phyloP scores from a whole-genome alignment of 2,797 vertebrate genomes.

The Brachyalestes nurse region DNA sequence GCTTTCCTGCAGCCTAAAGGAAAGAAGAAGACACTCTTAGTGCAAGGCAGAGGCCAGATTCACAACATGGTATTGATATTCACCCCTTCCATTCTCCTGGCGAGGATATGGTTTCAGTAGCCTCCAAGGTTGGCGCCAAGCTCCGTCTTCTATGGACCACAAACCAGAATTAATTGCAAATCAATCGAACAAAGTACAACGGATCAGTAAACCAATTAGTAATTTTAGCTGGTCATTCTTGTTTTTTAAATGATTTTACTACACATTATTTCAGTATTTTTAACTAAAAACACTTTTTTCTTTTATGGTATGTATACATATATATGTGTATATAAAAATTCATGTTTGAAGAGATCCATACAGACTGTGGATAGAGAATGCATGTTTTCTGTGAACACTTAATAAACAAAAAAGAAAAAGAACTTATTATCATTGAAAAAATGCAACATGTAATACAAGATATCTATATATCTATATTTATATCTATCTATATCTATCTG shows the following conservation, averaged over 20 bases:
- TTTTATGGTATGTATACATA: not conserved
- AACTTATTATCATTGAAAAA: too few relatives aligned
- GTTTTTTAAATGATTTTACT: conserved; percentile 80
- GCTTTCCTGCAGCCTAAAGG: conserved; percentile 62
- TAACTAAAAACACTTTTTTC: not conserved
- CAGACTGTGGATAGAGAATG: too few relatives aligned
- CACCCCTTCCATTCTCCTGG: conserved; percentile 79
- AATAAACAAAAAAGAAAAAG: too few relatives aligned
- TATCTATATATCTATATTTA: too few relatives aligned
- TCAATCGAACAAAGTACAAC: conserved; percentile 99
- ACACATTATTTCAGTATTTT: conserved; percentile 53
- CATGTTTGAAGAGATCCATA: too few relatives aligned
- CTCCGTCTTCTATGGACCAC: conserved; percentile 88
- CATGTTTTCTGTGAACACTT: too few relatives aligned
- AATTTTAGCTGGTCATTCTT: conserved; percentile 95
- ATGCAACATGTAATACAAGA: too few relatives aligned
- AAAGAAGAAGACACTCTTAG: conserved; percentile 78
- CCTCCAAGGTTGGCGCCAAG: conserved; percentile 95
- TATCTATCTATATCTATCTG: too few relatives aligned
- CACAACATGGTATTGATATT: conserved; percentile 86
- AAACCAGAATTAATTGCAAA: conserved; percentile 99
- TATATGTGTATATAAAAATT: too few relatives aligned
- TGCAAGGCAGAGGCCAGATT: conserved; percentile 73
- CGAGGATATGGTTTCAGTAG: conserved; percentile 92
- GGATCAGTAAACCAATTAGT: conserved; percentile 99